Base-by-base conservation (phyloP, 2,797 vertebrate genomes). In the Percopsis omiscomaycus region DNA sequence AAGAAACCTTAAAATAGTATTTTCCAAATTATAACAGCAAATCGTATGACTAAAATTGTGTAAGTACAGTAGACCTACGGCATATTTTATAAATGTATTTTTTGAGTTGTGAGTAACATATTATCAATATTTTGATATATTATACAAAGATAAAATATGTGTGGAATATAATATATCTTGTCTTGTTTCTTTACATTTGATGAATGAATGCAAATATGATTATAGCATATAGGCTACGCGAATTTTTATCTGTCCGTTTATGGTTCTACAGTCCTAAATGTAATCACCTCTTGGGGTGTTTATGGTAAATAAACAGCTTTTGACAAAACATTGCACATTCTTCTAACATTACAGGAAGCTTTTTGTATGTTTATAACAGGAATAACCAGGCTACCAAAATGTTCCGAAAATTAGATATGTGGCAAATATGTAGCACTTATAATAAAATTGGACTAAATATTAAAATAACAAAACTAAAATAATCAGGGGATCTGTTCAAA, bases 1-100 rank as follows among this genome's bases (percentile, higher is more conserved):
- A 88, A 42, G 37, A 44, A 22, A 22, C 22, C 22, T 2, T 6
- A 53, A 55, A 71, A 57, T 4, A 66, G 0, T 22, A 4, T 13
- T 45, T 32, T 55, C 46, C 0, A 50, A 48, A 4, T 27, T 27
- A 49, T 6, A 9, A 37, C 50, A 5, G 45, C 27, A 5, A 32
- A 54, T 42, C 37, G 37, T 42, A 42, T 42, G 37, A 42, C 37
- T 42, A 42, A 42, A 42, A 42, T 22, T 22, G 22, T 22, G 22
- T 22, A 22, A 22, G 22, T 22, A 22, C 22, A 22, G 22, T 42
- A 42, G 37, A 42, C 37, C 22, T 42, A 42, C 37, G 37, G 37
- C 6, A 42, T 42, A 22, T 22, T 22, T 22, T 22, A 22, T 22
- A 22, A 1, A 22, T 22, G 1, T 22, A 22, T 22, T 22, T 22